Evolutionary conservation across 2,888 invertebrate genomes (phyloP).

Genomic region (Camptogramma bilineatum): DNA sequence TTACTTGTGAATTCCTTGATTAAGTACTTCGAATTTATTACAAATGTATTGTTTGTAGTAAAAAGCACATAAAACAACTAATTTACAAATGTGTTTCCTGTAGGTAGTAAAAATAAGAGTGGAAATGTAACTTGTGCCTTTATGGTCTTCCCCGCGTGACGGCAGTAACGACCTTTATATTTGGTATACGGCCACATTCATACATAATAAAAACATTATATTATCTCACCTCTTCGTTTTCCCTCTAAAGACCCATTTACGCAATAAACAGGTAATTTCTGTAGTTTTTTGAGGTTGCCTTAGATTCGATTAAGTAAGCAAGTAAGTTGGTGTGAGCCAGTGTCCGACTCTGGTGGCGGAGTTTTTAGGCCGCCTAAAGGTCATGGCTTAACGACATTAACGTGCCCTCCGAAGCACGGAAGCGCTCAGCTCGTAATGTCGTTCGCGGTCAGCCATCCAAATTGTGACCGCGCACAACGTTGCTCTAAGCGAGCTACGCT

Average conservation of each 20-base stretch:
- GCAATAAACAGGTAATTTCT: conserved; percentile 6
- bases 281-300: neutral
- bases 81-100: neutral
- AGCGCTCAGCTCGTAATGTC: too few relatives aligned
- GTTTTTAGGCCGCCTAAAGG: too few relatives aligned
- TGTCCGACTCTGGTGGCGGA: too few relatives aligned
- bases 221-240: conserved; percentile 43
- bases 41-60: neutral
- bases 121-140: conserved; percentile 16
- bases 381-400: too few relatives aligned
- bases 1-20: neutral
- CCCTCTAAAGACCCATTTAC: conserved; percentile 10
- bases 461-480: too few relatives aligned
- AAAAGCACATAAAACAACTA: neutral
- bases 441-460: too few relatives aligned
- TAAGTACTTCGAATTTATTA: neutral
- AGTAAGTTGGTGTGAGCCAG: too few relatives aligned
- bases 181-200: conserved; percentile 42
- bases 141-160: conserved; percentile 12
- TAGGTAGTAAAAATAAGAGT: conserved; percentile 2
- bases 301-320: too few relatives aligned
- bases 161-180: conserved; percentile 39
- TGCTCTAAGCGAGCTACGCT: too few relatives aligned
- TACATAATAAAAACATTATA: conserved; percentile 47
- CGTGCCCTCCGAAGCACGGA: too few relatives aligned